Conservation (phyloP, 2,888 invertebrate genomes). For the Coelinius sp. region DNA sequence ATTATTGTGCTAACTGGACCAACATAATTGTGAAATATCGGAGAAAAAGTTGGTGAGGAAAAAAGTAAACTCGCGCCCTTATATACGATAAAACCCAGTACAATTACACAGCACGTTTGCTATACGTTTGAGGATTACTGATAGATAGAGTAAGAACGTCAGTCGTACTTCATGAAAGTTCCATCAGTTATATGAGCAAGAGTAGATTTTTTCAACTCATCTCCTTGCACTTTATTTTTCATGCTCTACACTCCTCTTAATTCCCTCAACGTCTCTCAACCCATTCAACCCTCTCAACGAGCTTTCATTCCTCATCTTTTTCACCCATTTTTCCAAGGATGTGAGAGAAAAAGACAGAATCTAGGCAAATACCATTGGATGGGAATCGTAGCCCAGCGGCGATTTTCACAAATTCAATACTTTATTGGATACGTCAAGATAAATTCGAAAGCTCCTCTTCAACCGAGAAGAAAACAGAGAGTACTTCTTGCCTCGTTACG, state of each 20-base stretch:
- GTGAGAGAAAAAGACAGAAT: not conserved
- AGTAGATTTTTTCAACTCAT: slow-evolving; percentile 3
- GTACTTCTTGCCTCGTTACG: not conserved
- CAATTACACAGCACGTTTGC: slow-evolving; percentile 15
- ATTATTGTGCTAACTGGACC: not conserved
- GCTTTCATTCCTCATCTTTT: slow-evolving; percentile 9
- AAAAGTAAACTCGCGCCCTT: not conserved
- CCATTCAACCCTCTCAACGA: not conserved
- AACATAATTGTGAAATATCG: not conserved
- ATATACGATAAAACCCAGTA: slow-evolving; percentile 2
- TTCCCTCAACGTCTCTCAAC: slow-evolving; percentile 16
- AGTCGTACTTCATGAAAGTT: slow-evolving; percentile 31
- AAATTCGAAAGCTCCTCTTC: not conserved
- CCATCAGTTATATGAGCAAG: slow-evolving; percentile 17
- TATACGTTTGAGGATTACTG: slow-evolving; percentile 23
- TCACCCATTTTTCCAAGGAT: not conserved
- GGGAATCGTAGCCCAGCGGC: slow-evolving; percentile 23
- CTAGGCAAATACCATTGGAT: slow-evolving; percentile 21
- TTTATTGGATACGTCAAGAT: slow-evolving; percentile 30
- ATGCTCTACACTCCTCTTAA: slow-evolving; percentile 24
- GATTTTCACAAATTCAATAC: slow-evolving; percentile 23
- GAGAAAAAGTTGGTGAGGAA: not conserved
- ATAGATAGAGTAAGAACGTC: slow-evolving; percentile 13
- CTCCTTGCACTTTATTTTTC: slow-evolving; percentile 24
- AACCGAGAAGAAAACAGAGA: not conserved